Conservation (phyloP, 2,113 vertebrate species). For the Ifrita kowaldi region DNA sequence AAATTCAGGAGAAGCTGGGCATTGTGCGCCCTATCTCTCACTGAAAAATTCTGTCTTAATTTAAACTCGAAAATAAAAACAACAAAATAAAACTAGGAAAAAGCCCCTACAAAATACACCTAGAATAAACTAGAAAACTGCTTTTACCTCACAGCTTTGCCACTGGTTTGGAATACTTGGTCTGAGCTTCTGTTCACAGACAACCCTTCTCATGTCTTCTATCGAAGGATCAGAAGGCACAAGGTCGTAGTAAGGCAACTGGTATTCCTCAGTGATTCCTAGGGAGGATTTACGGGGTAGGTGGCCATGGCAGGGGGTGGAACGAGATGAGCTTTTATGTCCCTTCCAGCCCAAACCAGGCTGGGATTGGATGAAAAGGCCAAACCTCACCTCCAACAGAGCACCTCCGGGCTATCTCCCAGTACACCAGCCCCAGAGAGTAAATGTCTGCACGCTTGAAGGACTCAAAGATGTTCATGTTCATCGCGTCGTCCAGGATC, state of each 20-base stretch:
- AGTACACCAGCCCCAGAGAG: constrained; percentile 91
- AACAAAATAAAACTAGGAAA: not conserved
- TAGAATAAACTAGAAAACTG: not conserved
- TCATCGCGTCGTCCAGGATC: constrained; percentile 92
- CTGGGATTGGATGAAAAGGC: accelerated
- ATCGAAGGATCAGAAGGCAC: constrained; percentile 96
- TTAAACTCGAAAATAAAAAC: not conserved
- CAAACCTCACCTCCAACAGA: constrained; percentile 81
- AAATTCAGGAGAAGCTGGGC: not conserved
- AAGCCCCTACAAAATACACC: not conserved
- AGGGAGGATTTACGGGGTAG: not conserved
- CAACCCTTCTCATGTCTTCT: constrained; percentile 93
- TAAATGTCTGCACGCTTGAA: constrained; percentile 96
- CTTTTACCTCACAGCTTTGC: constrained; percentile 95
- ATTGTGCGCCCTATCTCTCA: accelerated
- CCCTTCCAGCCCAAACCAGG: not conserved
- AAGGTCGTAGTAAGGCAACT: constrained; percentile 94
- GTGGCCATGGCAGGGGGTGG: not conserved
- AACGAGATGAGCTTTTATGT: accelerated
- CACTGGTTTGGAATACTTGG: constrained; percentile 96
- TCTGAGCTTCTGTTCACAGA: constrained; percentile 93
- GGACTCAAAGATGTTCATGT: constrained; percentile 88
- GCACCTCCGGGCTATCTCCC: constrained; percentile 94
- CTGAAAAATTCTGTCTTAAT: not conserved
- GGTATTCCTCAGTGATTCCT: constrained; percentile 93